Conservation (phyloP, 2,888 invertebrate species). For the Nemapogon koenigi region DNA sequence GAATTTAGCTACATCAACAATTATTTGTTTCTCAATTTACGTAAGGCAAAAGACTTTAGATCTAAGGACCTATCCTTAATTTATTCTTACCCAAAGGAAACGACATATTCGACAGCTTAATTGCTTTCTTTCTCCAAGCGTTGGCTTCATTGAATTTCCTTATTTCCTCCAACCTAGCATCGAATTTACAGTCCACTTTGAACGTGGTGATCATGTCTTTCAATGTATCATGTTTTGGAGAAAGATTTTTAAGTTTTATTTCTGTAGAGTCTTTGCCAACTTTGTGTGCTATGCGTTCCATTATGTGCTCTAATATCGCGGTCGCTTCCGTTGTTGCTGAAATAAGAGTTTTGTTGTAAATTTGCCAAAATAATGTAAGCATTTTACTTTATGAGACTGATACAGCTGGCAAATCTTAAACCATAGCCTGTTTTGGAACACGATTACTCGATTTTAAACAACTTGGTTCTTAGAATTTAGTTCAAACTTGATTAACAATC, state of each 20-base stretch:
- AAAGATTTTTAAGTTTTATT: slow-evolving; percentile 63
- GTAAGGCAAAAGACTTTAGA: too few relatives aligned
- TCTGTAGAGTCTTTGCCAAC: slow-evolving; percentile 63
- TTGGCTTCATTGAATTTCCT: slow-evolving; percentile 67
- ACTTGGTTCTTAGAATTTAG: too few relatives aligned
- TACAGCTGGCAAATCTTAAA: too few relatives aligned
- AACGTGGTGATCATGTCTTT: slow-evolving; percentile 64
- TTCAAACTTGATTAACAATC: too few relatives aligned
- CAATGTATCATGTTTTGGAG: slow-evolving; percentile 28
- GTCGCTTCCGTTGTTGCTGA: slow-evolving; percentile 64
- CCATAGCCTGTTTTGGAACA: too few relatives aligned
- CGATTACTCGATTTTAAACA: too few relatives aligned
- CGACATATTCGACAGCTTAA: slow-evolving; percentile 69
- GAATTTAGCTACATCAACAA: too few relatives aligned
- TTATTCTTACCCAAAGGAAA: slow-evolving; percentile 50
- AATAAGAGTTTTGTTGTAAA: slow-evolving; percentile 4
- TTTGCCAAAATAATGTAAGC: slow-evolving; percentile 1
- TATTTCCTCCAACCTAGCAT: slow-evolving; percentile 52
- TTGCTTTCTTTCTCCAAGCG: slow-evolving; percentile 76
- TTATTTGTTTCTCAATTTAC: too few relatives aligned
- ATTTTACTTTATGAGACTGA: too few relatives aligned
- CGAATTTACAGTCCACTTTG: slow-evolving; percentile 61
- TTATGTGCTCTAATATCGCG: slow-evolving; percentile 66
- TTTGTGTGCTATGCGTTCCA: slow-evolving; percentile 69
- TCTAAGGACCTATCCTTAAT: too few relatives aligned